Evolutionary conservation across 64 coral and sea anemone genomes (phyloP).

Genomic region (Astreopora myriophthalma): DNA sequence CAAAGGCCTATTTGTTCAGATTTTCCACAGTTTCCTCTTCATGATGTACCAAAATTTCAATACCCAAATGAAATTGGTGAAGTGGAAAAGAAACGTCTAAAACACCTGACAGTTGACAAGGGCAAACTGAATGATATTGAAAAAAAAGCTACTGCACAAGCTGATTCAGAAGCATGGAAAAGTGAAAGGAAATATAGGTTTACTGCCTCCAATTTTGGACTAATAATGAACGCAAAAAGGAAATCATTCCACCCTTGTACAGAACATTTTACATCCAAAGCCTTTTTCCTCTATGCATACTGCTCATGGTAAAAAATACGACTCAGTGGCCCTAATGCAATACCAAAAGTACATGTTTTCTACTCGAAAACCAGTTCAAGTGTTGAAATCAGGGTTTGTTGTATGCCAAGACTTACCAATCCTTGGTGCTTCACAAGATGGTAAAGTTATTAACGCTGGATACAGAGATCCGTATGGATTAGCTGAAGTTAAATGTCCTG

Average conservation of each 20-base stretch:
- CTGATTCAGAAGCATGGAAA: constrained; percentile 44
- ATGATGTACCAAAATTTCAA: background rate
- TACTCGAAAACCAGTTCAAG: background rate
- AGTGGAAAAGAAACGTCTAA: background rate
- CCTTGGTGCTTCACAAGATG: constrained; percentile 32
- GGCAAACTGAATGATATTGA: constrained; percentile 71
- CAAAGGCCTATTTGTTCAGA: background rate
- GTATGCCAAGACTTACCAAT: background rate
- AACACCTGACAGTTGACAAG: background rate
- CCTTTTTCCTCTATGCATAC: constrained; percentile 47
- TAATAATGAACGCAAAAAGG: constrained; percentile 32
- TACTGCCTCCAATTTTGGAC: constrained; percentile 70
- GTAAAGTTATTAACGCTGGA: constrained; percentile 1
- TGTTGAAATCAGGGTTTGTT: constrained; percentile 23
- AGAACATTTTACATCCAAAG: constrained; percentile 39
- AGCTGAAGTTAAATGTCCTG: constrained; percentile 32
- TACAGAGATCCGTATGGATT: background rate
- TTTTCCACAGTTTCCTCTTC: constrained; percentile 12
- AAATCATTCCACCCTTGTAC: constrained; percentile 52
- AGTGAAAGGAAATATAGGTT: constrained; percentile 59
- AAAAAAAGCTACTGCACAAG: constrained; percentile 42
- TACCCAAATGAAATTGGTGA: background rate
- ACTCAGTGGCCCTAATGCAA: constrained; percentile 24
- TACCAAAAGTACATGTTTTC: constrained; percentile 37
- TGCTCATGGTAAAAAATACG: constrained; percentile 38